Base-by-base conservation (phyloP, 2,888 invertebrate genomes). In the Notodonta ziczac region DNA sequence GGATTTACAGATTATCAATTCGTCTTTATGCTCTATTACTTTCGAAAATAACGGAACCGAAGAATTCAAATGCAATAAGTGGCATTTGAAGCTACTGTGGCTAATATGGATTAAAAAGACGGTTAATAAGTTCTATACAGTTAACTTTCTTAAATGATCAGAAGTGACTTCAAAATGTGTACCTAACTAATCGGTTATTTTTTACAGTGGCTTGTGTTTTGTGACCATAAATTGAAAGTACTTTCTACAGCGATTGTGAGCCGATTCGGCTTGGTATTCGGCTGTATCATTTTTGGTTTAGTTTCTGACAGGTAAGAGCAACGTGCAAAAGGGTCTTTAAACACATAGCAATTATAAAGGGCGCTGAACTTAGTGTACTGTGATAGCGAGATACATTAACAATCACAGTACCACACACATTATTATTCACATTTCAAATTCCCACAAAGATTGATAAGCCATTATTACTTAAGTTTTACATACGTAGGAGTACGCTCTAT, bases 181-280 rank as follows among this genome's bases (percentile, higher is more conserved):
- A 32, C 35, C 35, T 46, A n/a, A n/a, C n/a, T n/a, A n/a, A 32
- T 48, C 46, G 5, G 5, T 57, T 50, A 24, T 59, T 55, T 59
- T 66, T 71, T 74, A 60, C 83, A 93, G 93, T 91, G 91, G 90
- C 71, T 86, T 14, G 79, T 91, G 50, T 89, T 86, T 68, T 93
- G 93, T 66, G 89, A 89, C 50, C 77, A 85, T 46, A 81, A 85
- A 48, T 66, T 83, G 60, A 86, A 86, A 69, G 65, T 88, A 46
- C 66, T 91, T 13, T 87, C 89, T 5, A 86, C 86, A 6, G 81
- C 91, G 42, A 85, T 91, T 51, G 85, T 91, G 57, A 88, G 87
- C 66, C 85, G 91, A 51, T 80, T 91, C 56, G 93, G 92, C 14
- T 76, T 86, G 5, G 78, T 87, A 59, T 91, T 92, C 64, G 93